A percentile compares a stretch with the other conserved stretches of the same genome.
These are phyloP conservation scores for Desmodus rotundus DNA, from an alignment of 2,113 vertebrate genomes.

Conservation along the genomic window DNA sequence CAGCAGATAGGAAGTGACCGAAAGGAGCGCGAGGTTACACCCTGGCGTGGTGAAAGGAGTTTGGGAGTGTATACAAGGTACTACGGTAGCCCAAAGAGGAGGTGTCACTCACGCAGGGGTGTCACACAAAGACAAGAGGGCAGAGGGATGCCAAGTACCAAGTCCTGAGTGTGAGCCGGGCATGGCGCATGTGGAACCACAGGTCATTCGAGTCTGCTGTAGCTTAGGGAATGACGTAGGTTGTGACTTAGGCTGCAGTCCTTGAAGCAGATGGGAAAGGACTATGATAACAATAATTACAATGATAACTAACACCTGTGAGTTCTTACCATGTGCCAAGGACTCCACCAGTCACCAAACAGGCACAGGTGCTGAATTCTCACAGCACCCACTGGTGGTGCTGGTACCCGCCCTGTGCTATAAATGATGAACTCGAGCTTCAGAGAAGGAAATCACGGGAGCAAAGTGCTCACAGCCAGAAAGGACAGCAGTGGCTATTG, in stretches of 20 bases:
- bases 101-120: not conserved
- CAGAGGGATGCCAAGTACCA: not conserved
- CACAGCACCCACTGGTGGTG: fast-evolving
- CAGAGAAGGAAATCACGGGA: not conserved
- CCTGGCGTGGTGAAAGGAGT: not conserved
- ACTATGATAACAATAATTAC: fast-evolving
- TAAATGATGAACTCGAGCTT: not conserved
- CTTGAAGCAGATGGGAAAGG: not conserved
- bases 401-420: fast-evolving
- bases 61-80: fast-evolving
- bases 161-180: fast-evolving
- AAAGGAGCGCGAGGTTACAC: not conserved
- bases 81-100: not conserved
- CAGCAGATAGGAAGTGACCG: not conserved
- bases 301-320: fast-evolving
- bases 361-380: not conserved
- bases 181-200: fast-evolving
- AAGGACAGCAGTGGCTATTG: not conserved
- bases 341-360: not conserved
- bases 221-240: fast-evolving
- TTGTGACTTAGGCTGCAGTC: not conserved
- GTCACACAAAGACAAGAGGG: not conserved
- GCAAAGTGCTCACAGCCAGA: not conserved
- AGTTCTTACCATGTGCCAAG: fast-evolving
- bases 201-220: fast-evolving